Conservation (phyloP, 2,113 vertebrate genomes). For the Jacana jacana region DNA sequence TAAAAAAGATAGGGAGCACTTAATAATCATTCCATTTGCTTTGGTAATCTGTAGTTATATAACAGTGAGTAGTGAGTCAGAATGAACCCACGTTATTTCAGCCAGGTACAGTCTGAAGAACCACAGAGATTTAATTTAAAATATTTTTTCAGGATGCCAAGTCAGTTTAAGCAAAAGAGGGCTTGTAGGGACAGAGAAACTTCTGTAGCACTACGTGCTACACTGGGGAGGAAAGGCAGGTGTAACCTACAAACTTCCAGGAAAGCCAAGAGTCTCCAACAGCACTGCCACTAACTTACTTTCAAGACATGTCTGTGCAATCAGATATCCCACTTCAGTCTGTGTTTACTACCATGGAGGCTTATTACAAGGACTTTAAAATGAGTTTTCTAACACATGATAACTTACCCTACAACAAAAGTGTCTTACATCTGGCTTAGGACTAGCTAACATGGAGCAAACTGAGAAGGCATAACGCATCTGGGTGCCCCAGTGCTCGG, state of each 20-base stretch:
- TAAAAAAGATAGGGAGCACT: background rate
- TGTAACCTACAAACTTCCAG: background rate
- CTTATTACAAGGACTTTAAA: background rate
- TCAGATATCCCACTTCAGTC: background rate
- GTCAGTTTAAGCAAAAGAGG: background rate
- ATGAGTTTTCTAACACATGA: background rate
- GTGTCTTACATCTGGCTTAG: background rate
- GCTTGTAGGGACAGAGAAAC: background rate
- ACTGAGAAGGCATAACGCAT: background rate
- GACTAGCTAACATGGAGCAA: background rate
- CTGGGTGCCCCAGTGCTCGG: background rate
- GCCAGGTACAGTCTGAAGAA: background rate
- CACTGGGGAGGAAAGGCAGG: background rate
- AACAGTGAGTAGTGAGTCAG: background rate
- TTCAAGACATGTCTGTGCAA: background rate
- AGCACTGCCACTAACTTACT: background rate
- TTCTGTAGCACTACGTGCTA: background rate
- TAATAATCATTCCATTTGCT: background rate
- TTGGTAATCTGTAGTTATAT: background rate
- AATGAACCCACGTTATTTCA: background rate
- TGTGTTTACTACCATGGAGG: background rate
- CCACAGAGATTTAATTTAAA: constrained; percentile 19
- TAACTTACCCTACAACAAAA: background rate
- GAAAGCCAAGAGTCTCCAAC: background rate
- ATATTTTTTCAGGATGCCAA: background rate